Conservation (phyloP, 1,140 invertebrate genomes). For the Drosophila paulistorum region DNA sequence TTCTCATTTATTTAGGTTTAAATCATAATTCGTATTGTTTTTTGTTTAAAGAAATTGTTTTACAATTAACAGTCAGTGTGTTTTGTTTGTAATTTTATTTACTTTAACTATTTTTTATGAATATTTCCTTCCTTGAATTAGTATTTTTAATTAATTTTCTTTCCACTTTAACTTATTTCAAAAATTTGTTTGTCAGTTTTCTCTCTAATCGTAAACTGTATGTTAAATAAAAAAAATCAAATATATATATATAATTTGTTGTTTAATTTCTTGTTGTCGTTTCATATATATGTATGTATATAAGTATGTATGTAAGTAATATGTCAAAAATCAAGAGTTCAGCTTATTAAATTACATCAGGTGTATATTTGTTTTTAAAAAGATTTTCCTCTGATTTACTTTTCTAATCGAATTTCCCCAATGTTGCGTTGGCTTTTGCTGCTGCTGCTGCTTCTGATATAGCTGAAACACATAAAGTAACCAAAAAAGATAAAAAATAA, state of each 20-base stretch:
- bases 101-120: constrained; percentile 60
- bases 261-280: background rate
- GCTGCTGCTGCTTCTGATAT: background rate
- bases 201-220: constrained; percentile 30
- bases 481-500: no score
- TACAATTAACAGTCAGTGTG: constrained; percentile 83
- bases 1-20: constrained; percentile 62
- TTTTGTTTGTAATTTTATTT: constrained; percentile 51
- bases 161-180: constrained; percentile 44
- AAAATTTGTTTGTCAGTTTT: constrained; percentile 38
- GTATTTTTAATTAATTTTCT: constrained; percentile 12
- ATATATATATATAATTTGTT: constrained; percentile 17
- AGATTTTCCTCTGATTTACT: constrained; percentile 26
- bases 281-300: constrained; percentile 17
- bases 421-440: background rate
- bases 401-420: constrained; percentile 25
- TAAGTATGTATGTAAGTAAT: constrained; percentile 43
- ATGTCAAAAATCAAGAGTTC: constrained; percentile 55
- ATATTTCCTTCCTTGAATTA: constrained; percentile 62
- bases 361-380: constrained; percentile 51
- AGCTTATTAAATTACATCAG: constrained; percentile 78
- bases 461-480: constrained; percentile 7
- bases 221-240: constrained; percentile 38
- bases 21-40: constrained; percentile 66
- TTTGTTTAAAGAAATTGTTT: constrained; percentile 81